These are phyloP conservation scores for Telenomus remus DNA, from an alignment of 1,140 invertebrate species.

Conservation along the genomic window DNA sequence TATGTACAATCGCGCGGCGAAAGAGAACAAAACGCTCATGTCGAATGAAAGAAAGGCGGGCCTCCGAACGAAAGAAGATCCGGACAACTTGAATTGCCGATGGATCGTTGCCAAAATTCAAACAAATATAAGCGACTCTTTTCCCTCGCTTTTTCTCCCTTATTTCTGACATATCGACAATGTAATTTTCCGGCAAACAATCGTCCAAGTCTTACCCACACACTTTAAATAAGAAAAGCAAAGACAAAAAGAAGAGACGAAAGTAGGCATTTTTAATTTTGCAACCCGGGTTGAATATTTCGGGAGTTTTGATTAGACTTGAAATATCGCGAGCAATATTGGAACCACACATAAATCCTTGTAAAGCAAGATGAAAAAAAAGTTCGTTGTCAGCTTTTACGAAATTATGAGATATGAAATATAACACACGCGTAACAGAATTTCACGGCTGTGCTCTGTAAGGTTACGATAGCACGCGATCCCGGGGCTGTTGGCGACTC, in stretches of 20 bases:
- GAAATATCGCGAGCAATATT: too few relatives aligned
- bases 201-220: too few relatives aligned
- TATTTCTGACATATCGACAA: constrained; percentile 9
- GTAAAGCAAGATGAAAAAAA: too few relatives aligned
- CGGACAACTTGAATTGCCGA: constrained; percentile 21
- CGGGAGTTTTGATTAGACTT: too few relatives aligned
- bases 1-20: constrained; percentile 34
- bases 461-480: neutral
- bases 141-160: constrained; percentile 36
- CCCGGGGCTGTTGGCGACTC: too few relatives aligned
- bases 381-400: too few relatives aligned
- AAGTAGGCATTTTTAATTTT: constrained; percentile 18
- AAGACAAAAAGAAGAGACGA: too few relatives aligned
- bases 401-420: too few relatives aligned
- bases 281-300: too few relatives aligned
- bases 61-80: constrained; percentile 35
- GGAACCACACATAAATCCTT: too few relatives aligned
- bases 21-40: constrained; percentile 47
- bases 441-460: constrained; percentile 5
- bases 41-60: constrained; percentile 45
- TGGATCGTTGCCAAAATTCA: constrained; percentile 43
- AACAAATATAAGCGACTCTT: constrained; percentile 37
- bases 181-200: constrained; percentile 20
- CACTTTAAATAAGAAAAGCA: too few relatives aligned
- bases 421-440: neutral